phyloP scores from a whole-genome alignment of 2,113 vertebrate genomes.

The Pogona vitticeps region DNA sequence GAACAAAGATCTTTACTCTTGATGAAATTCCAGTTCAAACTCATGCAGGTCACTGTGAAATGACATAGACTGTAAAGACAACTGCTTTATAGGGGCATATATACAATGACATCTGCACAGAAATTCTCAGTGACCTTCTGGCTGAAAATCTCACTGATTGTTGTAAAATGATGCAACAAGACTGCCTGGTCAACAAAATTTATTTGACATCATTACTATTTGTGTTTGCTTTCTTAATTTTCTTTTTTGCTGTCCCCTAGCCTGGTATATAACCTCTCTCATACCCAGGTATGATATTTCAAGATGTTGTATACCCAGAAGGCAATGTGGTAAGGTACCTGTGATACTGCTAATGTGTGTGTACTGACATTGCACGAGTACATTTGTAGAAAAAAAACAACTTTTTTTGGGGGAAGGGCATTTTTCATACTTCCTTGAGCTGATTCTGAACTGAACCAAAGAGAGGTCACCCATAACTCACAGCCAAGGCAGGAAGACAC shows the following conservation, averaged over 20 bases:
- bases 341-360: not conserved
- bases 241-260: not conserved
- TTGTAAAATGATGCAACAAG: not conserved
- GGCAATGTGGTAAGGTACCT: not conserved
- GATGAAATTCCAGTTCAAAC: not conserved
- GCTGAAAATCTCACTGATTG: not conserved
- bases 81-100: not conserved
- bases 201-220: not conserved
- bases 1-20: not conserved
- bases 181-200: not conserved
- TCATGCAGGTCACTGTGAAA: not conserved
- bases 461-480: not conserved
- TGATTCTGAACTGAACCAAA: not conserved
- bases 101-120: not conserved
- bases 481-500: not conserved
- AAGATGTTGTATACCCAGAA: not conserved
- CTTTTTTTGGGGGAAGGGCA: too few species aligned
- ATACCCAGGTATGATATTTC: not conserved
- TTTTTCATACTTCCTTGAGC: not conserved
- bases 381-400: not conserved
- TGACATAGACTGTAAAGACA: not conserved
- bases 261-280: not conserved
- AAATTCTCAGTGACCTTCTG: not conserved
- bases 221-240: not conserved
- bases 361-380: not conserved